A percentile compares a stretch with the other conserved stretches of the same genome.
Conservation (phyloP, 2,888 invertebrate species). For the Steinernema hermaphroditum region DNA sequence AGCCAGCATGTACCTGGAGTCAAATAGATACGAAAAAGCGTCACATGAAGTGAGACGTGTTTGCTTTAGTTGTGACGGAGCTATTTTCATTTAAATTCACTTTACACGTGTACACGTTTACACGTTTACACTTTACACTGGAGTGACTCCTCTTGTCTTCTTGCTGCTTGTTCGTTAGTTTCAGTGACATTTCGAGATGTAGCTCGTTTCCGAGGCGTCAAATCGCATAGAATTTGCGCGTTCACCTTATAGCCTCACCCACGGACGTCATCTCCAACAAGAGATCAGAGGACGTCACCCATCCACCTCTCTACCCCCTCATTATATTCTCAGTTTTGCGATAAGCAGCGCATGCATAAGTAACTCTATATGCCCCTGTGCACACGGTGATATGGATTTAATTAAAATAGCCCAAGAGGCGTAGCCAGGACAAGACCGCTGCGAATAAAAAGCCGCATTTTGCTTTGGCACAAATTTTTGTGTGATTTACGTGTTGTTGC, state of each 20-base stretch:
- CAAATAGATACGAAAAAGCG: no score
- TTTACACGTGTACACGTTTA: neutral
- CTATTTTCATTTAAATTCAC: neutral
- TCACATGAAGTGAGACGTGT: neutral
- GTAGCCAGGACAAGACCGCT: no score
- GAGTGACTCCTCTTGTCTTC: neutral
- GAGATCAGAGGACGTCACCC: neutral
- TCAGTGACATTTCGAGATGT: no score
- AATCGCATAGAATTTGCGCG: no score
- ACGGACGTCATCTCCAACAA: no score
- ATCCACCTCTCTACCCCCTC: neutral
- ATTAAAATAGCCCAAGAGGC: conserved; percentile 16
- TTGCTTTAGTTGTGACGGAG: neutral
- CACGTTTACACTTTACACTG: no score
- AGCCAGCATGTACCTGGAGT: no score
- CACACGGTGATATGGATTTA: neutral
- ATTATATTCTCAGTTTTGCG: neutral
- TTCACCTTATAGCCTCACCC: no score
- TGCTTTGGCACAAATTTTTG: no score
- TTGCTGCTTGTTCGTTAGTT: neutral
- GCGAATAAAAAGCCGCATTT: no score
- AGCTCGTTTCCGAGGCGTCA: no score
- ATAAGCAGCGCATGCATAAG: conserved; percentile 12
- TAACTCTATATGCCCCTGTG: neutral
- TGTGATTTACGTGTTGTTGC: no score